These are phyloP conservation scores for Aradophagus sp. DNA, from an alignment of 1,140 invertebrate species.

Conservation along the genomic window DNA sequence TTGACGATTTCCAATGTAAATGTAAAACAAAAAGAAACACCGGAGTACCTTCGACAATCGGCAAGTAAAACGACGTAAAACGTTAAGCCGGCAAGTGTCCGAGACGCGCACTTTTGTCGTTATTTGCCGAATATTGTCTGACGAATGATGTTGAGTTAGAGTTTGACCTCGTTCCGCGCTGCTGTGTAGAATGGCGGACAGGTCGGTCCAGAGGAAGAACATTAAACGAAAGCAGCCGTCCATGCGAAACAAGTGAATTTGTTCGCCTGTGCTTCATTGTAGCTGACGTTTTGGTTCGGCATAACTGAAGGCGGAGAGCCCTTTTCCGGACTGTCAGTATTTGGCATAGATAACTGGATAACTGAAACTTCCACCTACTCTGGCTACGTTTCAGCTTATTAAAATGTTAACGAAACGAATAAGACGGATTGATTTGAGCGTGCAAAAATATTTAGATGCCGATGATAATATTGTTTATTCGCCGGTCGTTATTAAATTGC, in stretches of 20 bases:
- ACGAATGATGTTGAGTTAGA: conserved; percentile 42
- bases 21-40: conserved; percentile 10
- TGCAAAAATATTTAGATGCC: conserved; percentile 35
- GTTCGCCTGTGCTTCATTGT: conserved; percentile 60
- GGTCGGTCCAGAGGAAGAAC: conserved; percentile 57
- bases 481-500: conserved; percentile 7
- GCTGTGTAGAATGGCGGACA: conserved; percentile 28
- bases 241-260: conserved; percentile 64
- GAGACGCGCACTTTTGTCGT: conserved; percentile 45
- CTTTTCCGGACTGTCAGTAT: conserved; percentile 46
- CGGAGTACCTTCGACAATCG: conserved; percentile 11
- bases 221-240: conserved; percentile 63
- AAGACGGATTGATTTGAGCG: conserved; percentile 21
- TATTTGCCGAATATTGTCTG: conserved; percentile 43
- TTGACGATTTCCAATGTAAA: conserved; percentile 24
- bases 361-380: conserved; percentile 23
- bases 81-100: conserved; percentile 27
- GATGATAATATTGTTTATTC: conserved; percentile 17
- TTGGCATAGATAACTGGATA: conserved; percentile 31
- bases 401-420: conserved; percentile 21
- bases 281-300: conserved; percentile 57
- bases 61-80: conserved; percentile 37
- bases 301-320: conserved; percentile 34
- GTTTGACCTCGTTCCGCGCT: conserved; percentile 45
- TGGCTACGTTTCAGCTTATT: conserved; percentile 1